Evolutionary conservation across 1,140 invertebrate genomes (phyloP).

Genomic region (Drosophila seguyi): DNA sequence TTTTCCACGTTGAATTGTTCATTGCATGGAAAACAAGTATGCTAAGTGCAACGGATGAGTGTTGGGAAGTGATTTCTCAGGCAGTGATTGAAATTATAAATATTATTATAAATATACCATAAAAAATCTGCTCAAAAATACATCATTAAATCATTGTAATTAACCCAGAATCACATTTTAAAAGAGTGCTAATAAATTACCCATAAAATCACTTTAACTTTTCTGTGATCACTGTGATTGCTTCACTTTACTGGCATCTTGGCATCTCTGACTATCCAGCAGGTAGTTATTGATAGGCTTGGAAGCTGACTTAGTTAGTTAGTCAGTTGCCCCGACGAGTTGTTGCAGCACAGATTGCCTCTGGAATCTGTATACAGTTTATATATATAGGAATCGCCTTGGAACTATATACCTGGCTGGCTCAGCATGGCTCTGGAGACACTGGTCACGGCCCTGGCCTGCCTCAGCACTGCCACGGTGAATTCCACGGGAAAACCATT

Average conservation of each 20-base stretch:
- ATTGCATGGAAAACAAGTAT: constrained; percentile 35
- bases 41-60: constrained; percentile 22
- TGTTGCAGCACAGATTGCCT: constrained; percentile 21
- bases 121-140: too few species aligned
- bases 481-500: constrained; percentile 13
- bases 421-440: constrained; percentile 57
- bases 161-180: neutral
- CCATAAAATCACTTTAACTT: too few species aligned
- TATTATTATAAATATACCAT: too few species aligned
- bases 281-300: constrained; percentile 10
- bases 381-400: neutral
- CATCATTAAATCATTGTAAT: too few species aligned
- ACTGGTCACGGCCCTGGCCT: constrained; percentile 66
- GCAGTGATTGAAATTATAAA: constrained; percentile 24
- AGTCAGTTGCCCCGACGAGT: constrained; percentile 11
- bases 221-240: constrained; percentile 5
- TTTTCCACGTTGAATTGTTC: constrained; percentile 15
- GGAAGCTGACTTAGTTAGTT: constrained; percentile 5
- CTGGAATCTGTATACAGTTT: neutral
- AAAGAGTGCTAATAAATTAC: neutral
- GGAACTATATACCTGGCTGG: neutral
- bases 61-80: constrained; percentile 21
- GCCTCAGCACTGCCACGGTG: constrained; percentile 50
- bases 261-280: constrained; percentile 14
- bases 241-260: neutral